A percentile compares a stretch with the other conserved stretches of the same genome.
Evolutionary conservation across 2,888 invertebrate genomes (phyloP).

Genomic region (Leptinotarsa haldemani): DNA sequence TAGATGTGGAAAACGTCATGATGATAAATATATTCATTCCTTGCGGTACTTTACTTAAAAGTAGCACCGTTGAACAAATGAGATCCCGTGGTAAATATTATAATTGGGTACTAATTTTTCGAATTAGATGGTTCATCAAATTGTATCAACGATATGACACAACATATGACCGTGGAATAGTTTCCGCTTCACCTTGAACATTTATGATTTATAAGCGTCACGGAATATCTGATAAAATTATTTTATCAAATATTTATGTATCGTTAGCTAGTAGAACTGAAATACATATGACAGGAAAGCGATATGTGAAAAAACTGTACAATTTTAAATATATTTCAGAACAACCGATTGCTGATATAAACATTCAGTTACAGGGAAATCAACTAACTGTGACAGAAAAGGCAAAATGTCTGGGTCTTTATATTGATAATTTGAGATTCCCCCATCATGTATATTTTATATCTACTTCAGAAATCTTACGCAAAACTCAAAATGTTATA

Average conservation of each 20-base stretch:
- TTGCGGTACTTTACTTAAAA: not conserved
- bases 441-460: too few species aligned
- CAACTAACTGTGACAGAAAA: too few species aligned
- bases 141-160: not conserved
- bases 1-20: too few species aligned
- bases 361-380: too few species aligned
- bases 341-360: too few species aligned
- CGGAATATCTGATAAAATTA: slow-evolving; percentile 10
- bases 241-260: slow-evolving; percentile 1
- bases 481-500: too few species aligned
- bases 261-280: not conserved
- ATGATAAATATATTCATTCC: too few species aligned
- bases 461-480: too few species aligned
- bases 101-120: not conserved
- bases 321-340: too few species aligned
- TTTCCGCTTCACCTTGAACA: slow-evolving; percentile 10
- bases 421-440: too few species aligned
- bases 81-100: not conserved
- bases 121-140: not conserved
- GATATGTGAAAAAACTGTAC: slow-evolving; percentile 1
- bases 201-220: not conserved
- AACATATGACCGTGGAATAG: not conserved
- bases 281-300: not conserved
- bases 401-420: too few species aligned
- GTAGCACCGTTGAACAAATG: not conserved